Evolutionary conservation across 2,888 invertebrate species (phyloP).

Genomic region (Lissonota sp.): DNA sequence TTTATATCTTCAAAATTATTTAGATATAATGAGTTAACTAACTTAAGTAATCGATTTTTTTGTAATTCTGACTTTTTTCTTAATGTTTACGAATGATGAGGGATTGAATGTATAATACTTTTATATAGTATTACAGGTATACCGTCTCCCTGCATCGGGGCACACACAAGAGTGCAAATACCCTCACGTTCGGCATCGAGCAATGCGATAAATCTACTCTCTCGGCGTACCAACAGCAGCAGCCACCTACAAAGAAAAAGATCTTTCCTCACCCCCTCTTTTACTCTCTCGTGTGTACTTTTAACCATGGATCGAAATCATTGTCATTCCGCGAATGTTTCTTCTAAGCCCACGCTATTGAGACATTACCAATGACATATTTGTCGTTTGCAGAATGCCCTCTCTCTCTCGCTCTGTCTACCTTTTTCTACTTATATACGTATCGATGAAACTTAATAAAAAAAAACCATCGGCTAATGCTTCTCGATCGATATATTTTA

Average conservation of each 20-base stretch:
- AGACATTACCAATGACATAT: conserved; percentile 64
- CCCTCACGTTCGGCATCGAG: conserved; percentile 61
- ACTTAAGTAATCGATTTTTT: background rate
- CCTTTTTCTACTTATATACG: background rate
- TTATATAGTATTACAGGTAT: background rate
- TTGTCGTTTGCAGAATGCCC: conserved; percentile 55
- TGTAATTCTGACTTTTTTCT: conserved; percentile 4
- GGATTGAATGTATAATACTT: conserved; percentile 22
- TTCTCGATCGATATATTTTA: background rate
- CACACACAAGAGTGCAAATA: conserved; percentile 56
- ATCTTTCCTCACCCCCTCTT: conserved; percentile 36
- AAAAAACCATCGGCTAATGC: background rate
- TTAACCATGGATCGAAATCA: conserved; percentile 50
- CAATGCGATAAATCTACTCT: conserved; percentile 64
- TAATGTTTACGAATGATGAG: conserved; percentile 30
- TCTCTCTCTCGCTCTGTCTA: conserved; percentile 4
- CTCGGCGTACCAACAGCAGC: conserved; percentile 38
- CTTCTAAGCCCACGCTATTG: conserved; percentile 63
- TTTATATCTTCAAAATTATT: background rate
- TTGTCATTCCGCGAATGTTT: conserved; percentile 64
- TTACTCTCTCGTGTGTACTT: conserved; percentile 33
- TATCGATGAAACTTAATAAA: background rate
- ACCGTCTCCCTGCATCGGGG: conserved; percentile 13
- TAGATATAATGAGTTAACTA: background rate
- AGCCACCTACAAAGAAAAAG: conserved; percentile 62